Evolutionary conservation across 2,113 vertebrate species (phyloP).

Genomic region (Etheostoma spectabile): DNA sequence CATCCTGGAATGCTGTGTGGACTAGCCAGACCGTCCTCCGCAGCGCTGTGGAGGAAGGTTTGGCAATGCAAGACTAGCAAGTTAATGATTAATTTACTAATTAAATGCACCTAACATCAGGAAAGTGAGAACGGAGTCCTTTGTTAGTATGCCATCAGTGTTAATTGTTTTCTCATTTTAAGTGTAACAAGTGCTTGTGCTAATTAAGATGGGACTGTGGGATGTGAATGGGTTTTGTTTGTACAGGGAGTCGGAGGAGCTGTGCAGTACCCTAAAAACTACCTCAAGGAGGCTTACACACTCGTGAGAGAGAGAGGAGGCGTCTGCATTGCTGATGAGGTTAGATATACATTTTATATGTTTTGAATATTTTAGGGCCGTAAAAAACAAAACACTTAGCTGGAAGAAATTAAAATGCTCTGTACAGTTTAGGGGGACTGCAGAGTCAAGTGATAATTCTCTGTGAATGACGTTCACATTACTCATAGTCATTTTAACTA

Average conservation of each 20-base stretch:
- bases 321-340: constrained; percentile 93
- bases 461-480: no score
- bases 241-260: constrained; percentile 90
- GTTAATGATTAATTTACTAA: background rate
- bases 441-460: no score
- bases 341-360: constrained; percentile 64
- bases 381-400: no score
- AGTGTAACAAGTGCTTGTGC: background rate
- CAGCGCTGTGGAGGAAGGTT: no score
- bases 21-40: no score
- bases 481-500: no score
- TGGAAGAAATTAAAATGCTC: no score
- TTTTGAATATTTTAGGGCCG: background rate
- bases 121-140: no score
- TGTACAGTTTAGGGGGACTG: no score
- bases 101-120: no score
- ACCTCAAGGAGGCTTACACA: constrained; percentile 88
- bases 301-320: constrained; percentile 90
- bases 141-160: background rate
- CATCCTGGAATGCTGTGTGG: no score
- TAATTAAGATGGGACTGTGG: background rate
- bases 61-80: no score
- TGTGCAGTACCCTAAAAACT: constrained; percentile 93
- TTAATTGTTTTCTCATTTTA: background rate
- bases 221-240: constrained; percentile 31